A percentile compares a stretch with the other conserved stretches of the same genome.
Evolutionary conservation across 2,797 vertebrate species (phyloP).

Genomic region (Hemitrygon akajei): DNA sequence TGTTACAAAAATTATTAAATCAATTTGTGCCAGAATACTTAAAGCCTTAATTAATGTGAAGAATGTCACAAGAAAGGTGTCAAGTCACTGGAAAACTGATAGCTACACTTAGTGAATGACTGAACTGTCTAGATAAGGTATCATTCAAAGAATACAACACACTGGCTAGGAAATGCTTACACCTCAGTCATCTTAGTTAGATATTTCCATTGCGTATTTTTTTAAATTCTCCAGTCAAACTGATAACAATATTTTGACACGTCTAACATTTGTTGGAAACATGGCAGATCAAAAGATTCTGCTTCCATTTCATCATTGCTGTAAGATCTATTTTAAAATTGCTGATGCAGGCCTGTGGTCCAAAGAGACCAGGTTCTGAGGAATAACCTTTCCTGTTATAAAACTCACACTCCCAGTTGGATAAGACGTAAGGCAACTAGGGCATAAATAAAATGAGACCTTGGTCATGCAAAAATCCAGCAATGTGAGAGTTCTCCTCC

Average conservation of each 20-base stretch:
- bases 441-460: background rate
- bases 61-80: background rate
- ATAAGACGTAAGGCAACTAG: background rate
- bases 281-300: background rate
- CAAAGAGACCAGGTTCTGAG: background rate
- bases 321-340: background rate
- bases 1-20: conserved; percentile 15
- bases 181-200: background rate
- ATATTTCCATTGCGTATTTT: background rate
- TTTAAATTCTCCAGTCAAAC: background rate
- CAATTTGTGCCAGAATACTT: conserved; percentile 20
- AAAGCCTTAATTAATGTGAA: background rate
- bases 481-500: background rate
- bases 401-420: background rate
- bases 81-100: background rate
- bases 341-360: background rate
- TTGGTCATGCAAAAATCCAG: background rate
- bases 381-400: background rate
- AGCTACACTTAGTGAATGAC: background rate
- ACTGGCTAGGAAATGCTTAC: background rate
- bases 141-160: background rate
- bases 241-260: background rate
- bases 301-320: background rate
- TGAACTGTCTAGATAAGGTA: background rate
- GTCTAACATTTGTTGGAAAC: background rate